Evolutionary conservation across 1,140 invertebrate species (phyloP).

Genomic region (Diabrotica undecimpunctata): DNA sequence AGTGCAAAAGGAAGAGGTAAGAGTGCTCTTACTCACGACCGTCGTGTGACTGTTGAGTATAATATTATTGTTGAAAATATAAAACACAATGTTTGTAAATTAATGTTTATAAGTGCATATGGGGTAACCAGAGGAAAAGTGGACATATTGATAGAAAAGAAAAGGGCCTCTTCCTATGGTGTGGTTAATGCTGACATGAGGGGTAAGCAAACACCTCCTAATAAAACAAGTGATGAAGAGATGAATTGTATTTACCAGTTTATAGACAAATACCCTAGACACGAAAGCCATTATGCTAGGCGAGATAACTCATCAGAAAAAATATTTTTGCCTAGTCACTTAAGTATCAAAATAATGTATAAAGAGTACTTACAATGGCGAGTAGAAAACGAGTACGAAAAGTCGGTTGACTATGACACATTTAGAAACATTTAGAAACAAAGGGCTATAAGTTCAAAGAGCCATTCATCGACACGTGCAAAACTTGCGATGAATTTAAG

Average conservation of each 20-base stretch:
- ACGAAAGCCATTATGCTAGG: background rate
- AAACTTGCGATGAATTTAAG: background rate
- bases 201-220: background rate
- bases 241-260: background rate
- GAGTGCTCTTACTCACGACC: no score
- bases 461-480: background rate
- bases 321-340: background rate
- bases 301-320: slow-evolving; percentile 1
- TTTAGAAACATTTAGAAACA: no score
- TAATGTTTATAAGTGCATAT: background rate
- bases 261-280: background rate
- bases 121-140: background rate
- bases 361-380: no score
- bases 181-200: background rate
- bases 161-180: background rate
- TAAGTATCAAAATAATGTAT: no score
- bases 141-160: background rate
- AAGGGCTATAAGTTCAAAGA: no score
- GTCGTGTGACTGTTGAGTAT: no score
- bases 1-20: no score
- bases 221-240: background rate
- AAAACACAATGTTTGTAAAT: no score
- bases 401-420: no score
- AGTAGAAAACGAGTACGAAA: no score
- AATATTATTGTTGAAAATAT: no score